Evolutionary conservation across 2,113 vertebrate genomes (phyloP), one percentile per base, ranked within the genome.

Genomic region (Xiphophorus maculatus): DNA sequence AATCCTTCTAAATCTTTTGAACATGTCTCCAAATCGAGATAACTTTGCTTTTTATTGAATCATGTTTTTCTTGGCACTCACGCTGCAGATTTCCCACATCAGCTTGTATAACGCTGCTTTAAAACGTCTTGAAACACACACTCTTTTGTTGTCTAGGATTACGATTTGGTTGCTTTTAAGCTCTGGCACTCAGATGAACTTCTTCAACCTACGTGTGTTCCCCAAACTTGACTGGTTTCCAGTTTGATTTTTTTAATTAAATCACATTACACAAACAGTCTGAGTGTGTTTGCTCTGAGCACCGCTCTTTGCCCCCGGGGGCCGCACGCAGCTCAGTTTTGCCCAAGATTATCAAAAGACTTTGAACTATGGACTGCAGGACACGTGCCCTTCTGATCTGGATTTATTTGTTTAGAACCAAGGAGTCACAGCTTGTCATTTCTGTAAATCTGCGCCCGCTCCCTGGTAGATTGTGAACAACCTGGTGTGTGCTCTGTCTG

Each of bases 291-390:
- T 83, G 33, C 33, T 84, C 54, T 73, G 32, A 75, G 63, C 32
- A 29, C 44, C 60, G 74, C 82, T 22, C 87, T 91, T 91, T 87
- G 51, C 54, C 76, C 81, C 35, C 28, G 28, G 9, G 13, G 44
- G 73, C 14, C 66, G 63, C 80, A 69, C 42, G 62, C 61, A 58
- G 19, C 29, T 69, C n/a, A 58, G 5, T 19, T 64, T 35, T 25
- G 30, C 3, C 15, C 33, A n/a, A 28, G 32, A 51, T 66, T 66
- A 74, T 74, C 73, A 60, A 19, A 63, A 29, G 0, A 25, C n/a
- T 64, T 37, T 83, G 89, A 70, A 87, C 92, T 91, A 71, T 89
- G 87, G 82, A 88, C 89, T 61, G 30, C 58, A 63, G 72, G 40
- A 71, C 68, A 69, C 13, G 3, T 71, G 35, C 14, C 19, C 54